These are phyloP conservation scores for Busseola fusca DNA, from an alignment of 2,888 invertebrate species.

Conservation along the genomic window DNA sequence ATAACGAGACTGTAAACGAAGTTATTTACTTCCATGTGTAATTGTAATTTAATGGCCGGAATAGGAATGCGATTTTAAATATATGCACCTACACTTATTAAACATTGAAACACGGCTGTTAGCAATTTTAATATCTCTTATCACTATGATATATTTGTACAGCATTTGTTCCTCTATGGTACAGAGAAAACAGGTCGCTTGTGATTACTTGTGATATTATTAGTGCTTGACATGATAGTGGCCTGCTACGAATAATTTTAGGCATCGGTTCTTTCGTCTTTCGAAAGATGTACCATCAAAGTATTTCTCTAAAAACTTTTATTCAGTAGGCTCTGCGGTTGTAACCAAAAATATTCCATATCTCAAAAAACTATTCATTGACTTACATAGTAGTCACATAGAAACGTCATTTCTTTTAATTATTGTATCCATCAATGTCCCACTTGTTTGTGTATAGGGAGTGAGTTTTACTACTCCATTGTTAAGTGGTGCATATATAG, in stretches of 20 bases:
- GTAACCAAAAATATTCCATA: not conserved
- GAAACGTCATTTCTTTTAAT: no score
- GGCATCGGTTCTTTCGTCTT: not conserved
- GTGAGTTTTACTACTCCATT: not conserved
- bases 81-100: not conserved
- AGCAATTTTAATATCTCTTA: conserved; percentile 32
- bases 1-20: not conserved
- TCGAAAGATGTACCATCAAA: not conserved
- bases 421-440: no score
- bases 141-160: conserved; percentile 43
- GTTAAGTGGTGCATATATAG: not conserved
- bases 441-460: no score
- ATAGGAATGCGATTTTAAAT: conserved; percentile 13
- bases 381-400: no score
- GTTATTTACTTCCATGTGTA: not conserved
- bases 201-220: conserved; percentile 54
- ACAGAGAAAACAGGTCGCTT: conserved; percentile 54
- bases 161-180: conserved; percentile 5
- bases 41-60: conserved; percentile 1
- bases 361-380: no score
- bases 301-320: not conserved
- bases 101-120: conserved; percentile 9
- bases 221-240: conserved; percentile 26
- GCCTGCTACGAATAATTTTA: conserved; percentile 12
- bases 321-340: not conserved